phyloP scores from a whole-genome alignment of 2,797 vertebrate species.

The Xiphorhynchus erythropygius region DNA sequence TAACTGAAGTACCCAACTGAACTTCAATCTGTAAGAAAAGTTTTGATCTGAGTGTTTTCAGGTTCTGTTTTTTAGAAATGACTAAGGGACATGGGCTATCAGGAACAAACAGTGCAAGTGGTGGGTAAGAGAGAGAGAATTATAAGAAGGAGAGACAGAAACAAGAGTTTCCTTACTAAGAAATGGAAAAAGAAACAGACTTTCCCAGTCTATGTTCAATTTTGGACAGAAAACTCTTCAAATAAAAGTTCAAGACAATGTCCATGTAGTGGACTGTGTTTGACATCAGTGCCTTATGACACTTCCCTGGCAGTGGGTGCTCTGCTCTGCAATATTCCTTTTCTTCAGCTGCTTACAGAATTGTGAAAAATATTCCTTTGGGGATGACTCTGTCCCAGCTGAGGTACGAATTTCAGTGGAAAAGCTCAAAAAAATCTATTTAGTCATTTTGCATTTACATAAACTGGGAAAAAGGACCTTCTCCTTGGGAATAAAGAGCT shows the following conservation, averaged over 20 bases:
- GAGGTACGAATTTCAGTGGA: not conserved
- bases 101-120: not conserved
- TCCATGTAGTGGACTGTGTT: not conserved
- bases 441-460: not conserved
- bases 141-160: not conserved
- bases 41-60: not conserved
- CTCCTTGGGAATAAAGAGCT: not conserved
- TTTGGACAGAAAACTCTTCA: not conserved
- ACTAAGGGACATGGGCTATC: not conserved
- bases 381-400: not conserved
- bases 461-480: not conserved
- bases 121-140: not conserved
- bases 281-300: constrained; percentile 8
- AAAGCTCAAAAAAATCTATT: constrained; percentile 8
- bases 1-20: not conserved
- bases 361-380: constrained; percentile 1
- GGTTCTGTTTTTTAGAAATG: not conserved
- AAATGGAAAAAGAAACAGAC: not conserved
- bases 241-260: not conserved
- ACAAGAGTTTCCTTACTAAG: not conserved
- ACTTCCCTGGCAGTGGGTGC: not conserved
- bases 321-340: not conserved
- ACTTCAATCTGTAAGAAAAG: not conserved
- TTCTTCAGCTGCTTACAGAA: constrained; percentile 10
- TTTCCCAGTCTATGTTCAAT: not conserved